phyloP scores from a whole-genome alignment of 2,888 invertebrate species.

The Harpalus rufipes region DNA sequence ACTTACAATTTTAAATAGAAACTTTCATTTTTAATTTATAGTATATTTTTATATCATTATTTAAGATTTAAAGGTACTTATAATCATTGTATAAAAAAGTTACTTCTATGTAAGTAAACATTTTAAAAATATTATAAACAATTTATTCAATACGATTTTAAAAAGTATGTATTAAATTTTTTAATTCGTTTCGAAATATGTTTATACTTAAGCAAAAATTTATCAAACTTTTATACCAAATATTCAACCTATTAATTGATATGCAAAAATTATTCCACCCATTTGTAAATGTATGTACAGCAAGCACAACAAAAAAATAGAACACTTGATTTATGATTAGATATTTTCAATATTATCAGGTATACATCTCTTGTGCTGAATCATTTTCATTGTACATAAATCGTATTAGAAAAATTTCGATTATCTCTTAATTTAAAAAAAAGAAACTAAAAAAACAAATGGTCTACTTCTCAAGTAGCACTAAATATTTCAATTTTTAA shows the following conservation, averaged over 20 bases:
- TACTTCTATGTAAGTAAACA: constrained; percentile 6
- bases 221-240: no score
- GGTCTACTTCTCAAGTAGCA: no score
- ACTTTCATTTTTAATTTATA: constrained; percentile 13
- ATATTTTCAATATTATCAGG: no score
- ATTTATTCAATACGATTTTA: constrained; percentile 11
- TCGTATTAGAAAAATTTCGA: no score
- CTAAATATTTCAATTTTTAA: no score
- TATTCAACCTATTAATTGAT: background rate
- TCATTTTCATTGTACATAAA: no score
- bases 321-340: no score
- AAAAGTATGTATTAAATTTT: constrained; percentile 28
- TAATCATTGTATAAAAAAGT: constrained; percentile 46
- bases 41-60: constrained; percentile 14
- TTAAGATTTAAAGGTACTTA: constrained; percentile 27
- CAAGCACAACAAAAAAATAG: no score
- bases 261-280: background rate
- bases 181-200: constrained; percentile 46
- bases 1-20: constrained; percentile 42
- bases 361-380: no score
- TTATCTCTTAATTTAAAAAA: no score
- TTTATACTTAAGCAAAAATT: background rate
- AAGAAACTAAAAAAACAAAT: no score
- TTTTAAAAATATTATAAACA: constrained; percentile 19
- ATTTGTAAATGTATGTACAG: no score